Evolutionary conservation across 1,140 invertebrate genomes (phyloP), one percentile per base, ranked within the genome.

Genomic region (Rhopalosiphum padi): DNA sequence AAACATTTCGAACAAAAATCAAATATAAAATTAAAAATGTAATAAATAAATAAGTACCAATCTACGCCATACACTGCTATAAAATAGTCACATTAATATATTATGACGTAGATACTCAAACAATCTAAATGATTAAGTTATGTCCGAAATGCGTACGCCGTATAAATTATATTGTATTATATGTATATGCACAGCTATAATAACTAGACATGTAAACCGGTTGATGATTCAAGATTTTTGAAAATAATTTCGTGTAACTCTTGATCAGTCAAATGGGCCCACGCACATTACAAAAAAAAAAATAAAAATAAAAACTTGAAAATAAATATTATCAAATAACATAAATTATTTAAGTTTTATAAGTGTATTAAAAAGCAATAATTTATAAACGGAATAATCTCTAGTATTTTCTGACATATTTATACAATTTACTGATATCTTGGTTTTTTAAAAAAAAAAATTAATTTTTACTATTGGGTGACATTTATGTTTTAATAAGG

Each of bases 261-360:
- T 15, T 7, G 37, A 25, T 85, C 41, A 43, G 83, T 41, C 8
- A 85, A 85, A 43, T 85, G 22, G 37, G 41, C 83, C 82, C 43
- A 87, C 43, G 43, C 85, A n/a, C 41, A 46, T 22, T 46, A 30
- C 8, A n/a, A 77, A 77, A 77, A n/a, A n/a, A n/a, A n/a, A n/a
- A 68, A n/a, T 37, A n/a, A 86, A 48, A n/a, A 87, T 18, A 86
- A 48, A 86, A 43, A 15, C 11, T 30, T 30, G 43, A 46, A 30
- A 86, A 86, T 86, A 46, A 86, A 46, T 68, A 68, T 41, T 30
- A 86, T n/a, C 3, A 18, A 86, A 30, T 8, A 46, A 46, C 25
- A 46, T 86, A 43, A 86, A 86, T 86, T 86, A 85, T 85, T 86
- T 86, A 86, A 7, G n/a, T 87, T 30, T 30, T 87, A 87, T n/a